Evolutionary conservation across 2,113 vertebrate species (phyloP).

Genomic region (Pachyramphus minor): DNA sequence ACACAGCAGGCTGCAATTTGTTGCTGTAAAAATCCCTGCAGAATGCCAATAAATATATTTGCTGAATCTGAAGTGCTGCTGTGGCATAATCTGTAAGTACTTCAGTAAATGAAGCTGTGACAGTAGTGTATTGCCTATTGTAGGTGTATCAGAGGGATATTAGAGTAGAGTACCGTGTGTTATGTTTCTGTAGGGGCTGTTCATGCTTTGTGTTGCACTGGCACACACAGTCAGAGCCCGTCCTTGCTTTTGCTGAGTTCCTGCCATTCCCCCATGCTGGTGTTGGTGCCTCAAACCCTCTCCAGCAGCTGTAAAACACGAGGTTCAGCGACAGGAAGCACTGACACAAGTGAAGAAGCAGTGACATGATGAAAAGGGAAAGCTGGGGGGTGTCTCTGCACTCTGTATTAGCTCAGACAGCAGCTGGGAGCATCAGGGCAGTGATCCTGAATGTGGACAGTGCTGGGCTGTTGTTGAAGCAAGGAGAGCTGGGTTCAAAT

Average conservation of each 20-base stretch:
- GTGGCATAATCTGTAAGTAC: background rate
- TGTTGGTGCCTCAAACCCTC: background rate
- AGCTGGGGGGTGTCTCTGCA: background rate
- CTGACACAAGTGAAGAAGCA: background rate
- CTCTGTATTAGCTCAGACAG: background rate
- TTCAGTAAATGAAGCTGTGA: background rate
- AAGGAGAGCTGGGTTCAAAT: no score
- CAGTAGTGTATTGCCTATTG: background rate
- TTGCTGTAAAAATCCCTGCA: slow-evolving; percentile 30
- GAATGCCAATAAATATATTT: background rate
- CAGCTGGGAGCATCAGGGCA: background rate
- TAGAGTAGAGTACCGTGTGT: background rate
- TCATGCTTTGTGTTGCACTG: background rate
- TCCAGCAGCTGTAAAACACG: background rate
- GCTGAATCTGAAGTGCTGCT: background rate
- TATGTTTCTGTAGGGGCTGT: background rate
- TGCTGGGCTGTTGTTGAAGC: background rate
- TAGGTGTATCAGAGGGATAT: background rate
- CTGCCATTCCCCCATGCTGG: background rate
- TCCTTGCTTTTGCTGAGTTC: background rate
- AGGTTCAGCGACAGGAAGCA: background rate
- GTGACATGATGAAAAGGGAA: background rate
- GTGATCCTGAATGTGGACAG: background rate
- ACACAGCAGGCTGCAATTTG: background rate
- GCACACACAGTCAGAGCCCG: background rate